Evolutionary conservation across 1,140 invertebrate genomes (phyloP).

Genomic region (Cepaea nemoralis): DNA sequence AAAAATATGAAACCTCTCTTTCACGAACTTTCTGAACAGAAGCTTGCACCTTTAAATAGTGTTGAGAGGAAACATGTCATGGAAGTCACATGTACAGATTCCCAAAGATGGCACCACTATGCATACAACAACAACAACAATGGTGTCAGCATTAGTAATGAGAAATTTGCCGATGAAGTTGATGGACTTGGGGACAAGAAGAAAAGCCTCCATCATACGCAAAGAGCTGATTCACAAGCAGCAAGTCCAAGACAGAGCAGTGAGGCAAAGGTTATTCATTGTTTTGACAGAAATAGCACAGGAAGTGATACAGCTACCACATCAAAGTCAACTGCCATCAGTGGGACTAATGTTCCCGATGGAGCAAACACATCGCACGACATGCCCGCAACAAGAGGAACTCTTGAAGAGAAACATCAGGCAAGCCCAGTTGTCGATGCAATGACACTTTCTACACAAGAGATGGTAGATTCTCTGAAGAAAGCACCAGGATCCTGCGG

Average conservation of each 20-base stretch:
- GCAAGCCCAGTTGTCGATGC: no score
- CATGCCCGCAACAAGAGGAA: not conserved
- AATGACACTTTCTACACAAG: no score
- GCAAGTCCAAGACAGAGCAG: not conserved
- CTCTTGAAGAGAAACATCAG: not conserved
- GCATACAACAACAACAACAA: no score
- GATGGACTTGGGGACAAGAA: conserved; percentile 7
- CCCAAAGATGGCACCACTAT: no score
- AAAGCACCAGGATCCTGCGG: not conserved
- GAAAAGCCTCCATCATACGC: not conserved
- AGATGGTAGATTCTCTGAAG: not conserved
- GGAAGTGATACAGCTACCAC: no score
- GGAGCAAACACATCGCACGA: no score
- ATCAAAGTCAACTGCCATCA: no score
- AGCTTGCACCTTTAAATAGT: not conserved
- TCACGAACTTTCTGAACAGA: not conserved
- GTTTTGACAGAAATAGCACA: not conserved
- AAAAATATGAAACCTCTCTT: not conserved
- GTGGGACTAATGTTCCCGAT: no score
- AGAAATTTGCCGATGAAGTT: not conserved
- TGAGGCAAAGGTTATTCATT: not conserved
- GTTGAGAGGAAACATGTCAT: no score
- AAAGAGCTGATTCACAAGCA: not conserved
- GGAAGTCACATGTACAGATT: no score
- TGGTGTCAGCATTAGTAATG: not conserved